Conservation (phyloP, 1,140 invertebrate genomes). For the Meloidogyne exigua region DNA sequence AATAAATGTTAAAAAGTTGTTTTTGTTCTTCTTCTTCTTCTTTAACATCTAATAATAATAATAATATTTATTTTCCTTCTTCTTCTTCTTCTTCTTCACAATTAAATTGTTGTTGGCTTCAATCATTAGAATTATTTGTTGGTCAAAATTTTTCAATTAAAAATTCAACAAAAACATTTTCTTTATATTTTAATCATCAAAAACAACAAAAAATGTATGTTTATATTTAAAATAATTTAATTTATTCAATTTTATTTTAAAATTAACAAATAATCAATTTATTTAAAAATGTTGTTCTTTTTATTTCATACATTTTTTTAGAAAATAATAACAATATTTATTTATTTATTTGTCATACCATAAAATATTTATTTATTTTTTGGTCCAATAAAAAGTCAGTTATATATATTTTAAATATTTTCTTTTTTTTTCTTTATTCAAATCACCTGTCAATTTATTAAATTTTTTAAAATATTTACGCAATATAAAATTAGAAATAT, state of each 20-base stretch:
- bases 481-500: background rate
- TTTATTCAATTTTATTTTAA: too few relatives aligned
- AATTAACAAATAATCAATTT: too few relatives aligned
- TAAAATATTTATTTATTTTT: background rate
- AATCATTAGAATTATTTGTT: slow-evolving; percentile 5
- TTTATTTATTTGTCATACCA: background rate
- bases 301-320: too few relatives aligned
- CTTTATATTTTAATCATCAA: background rate
- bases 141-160: background rate
- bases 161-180: background rate
- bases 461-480: background rate
- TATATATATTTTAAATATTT: too few relatives aligned
- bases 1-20: background rate
- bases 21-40: background rate
- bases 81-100: background rate
- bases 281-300: too few relatives aligned
- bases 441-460: background rate
- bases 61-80: background rate
- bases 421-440: background rate
- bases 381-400: background rate
- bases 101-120: background rate
- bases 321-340: background rate
- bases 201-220: background rate
- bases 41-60: background rate
- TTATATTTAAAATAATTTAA: too few relatives aligned